phyloP scores from a whole-genome alignment of 2,797 vertebrate genomes.

The Pipistrellus nathusii region DNA sequence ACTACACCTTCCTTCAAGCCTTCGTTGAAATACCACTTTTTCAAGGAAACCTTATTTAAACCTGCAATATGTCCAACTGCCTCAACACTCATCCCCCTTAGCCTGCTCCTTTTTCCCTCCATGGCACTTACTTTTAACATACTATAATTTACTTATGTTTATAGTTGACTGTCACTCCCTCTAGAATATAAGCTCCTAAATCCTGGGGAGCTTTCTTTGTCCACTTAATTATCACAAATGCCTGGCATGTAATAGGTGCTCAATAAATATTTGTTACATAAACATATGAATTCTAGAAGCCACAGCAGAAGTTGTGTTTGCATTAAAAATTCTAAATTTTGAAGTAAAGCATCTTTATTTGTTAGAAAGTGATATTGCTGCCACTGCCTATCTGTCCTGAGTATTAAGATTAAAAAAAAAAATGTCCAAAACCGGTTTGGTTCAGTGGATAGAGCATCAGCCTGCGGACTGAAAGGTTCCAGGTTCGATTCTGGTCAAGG shows the following conservation, averaged over 20 bases:
- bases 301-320: background rate
- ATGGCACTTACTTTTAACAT: slow-evolving; percentile 34
- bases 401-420: background rate
- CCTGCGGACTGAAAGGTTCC: too few species aligned
- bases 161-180: background rate
- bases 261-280: slow-evolving; percentile 44
- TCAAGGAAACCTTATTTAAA: slow-evolving; percentile 43
- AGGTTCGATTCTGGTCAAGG: too few species aligned
- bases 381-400: background rate
- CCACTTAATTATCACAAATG: slow-evolving; percentile 46
- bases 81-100: background rate
- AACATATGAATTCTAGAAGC: slow-evolving; percentile 50
- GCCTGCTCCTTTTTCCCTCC: background rate
- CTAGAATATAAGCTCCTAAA: slow-evolving; percentile 44
- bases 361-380: slow-evolving; percentile 3
- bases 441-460: too few species aligned
- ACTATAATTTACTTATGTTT: slow-evolving; percentile 31
- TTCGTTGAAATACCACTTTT: slow-evolving; percentile 29
- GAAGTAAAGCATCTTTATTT: slow-evolving; percentile 43
- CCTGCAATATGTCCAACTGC: background rate
- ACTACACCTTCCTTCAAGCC: background rate
- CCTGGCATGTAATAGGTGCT: background rate
- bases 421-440: too few species aligned
- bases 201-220: slow-evolving; percentile 13
- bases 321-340: slow-evolving; percentile 49